Conservation (phyloP, 2,888 invertebrate species). For the Tenthredo livida region DNA sequence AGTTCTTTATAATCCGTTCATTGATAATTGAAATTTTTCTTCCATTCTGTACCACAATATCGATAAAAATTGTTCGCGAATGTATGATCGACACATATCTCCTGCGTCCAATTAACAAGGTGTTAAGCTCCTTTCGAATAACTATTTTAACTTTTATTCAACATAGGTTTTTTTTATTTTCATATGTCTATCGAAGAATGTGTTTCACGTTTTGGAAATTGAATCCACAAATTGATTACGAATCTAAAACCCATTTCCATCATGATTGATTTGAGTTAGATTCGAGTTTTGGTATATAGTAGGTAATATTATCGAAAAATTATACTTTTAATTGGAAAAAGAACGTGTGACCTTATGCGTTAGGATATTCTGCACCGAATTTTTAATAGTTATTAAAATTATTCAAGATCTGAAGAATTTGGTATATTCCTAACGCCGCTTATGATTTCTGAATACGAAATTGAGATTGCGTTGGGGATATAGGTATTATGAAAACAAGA, state of each 20-base stretch:
- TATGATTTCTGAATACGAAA: neutral
- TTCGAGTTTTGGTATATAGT: neutral
- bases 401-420: neutral
- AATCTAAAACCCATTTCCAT: neutral
- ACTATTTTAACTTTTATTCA: neutral
- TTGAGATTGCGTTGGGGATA: neutral
- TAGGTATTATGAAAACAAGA: neutral
- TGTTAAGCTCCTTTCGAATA: neutral
- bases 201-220: slow-evolving; percentile 29
- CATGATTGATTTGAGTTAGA: neutral
- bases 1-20: neutral
- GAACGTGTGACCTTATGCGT: neutral
- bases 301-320: neutral
- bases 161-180: neutral
- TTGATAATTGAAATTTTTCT: neutral
- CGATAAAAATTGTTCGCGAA: neutral
- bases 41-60: neutral
- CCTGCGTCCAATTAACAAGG: neutral
- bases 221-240: neutral
- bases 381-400: neutral
- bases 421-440: neutral
- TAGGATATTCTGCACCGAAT: neutral
- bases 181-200: neutral
- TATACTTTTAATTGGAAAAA: neutral
- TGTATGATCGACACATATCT: neutral